Percentiles rank a stretch among this genome's conserved stretches.
Evolutionary conservation across 2,113 vertebrate genomes (phyloP).

Genomic region (Ia io): DNA sequence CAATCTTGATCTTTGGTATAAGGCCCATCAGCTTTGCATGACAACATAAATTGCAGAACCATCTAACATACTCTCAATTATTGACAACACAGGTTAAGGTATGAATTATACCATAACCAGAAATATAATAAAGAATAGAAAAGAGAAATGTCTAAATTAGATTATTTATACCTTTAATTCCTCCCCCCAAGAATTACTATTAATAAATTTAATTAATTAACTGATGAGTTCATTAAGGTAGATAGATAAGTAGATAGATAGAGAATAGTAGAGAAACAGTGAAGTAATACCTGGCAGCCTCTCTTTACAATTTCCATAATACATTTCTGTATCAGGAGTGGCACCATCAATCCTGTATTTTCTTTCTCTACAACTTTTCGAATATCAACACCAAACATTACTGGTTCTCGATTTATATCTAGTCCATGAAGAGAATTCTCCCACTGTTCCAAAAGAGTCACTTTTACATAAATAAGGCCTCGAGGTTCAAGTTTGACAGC

Average conservation of each 20-base stretch:
- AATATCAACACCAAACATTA: conserved; percentile 94
- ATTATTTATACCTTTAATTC: conserved; percentile 18
- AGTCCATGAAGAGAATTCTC: conserved; percentile 92
- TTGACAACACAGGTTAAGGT: not conserved
- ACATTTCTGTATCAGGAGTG: conserved; percentile 95
- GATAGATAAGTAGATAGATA: not conserved
- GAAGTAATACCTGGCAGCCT: conserved; percentile 94
- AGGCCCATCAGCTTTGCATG: not conserved
- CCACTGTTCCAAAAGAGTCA: conserved; percentile 96
- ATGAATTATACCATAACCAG: not conserved
- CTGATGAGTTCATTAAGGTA: not conserved
- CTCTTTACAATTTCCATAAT: conserved; percentile 96
- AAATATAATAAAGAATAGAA: not conserved
- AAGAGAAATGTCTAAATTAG: not conserved
- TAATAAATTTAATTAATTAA: not conserved
- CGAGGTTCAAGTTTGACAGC: conserved; percentile 96
- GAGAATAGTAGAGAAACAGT: not conserved
- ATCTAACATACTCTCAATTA: not conserved
- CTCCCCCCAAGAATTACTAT: conserved; percentile 19
- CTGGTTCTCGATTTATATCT: conserved; percentile 83
- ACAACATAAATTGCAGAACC: not conserved
- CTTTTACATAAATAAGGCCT: conserved; percentile 96
- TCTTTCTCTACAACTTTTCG: conserved; percentile 94
- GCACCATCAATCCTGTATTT: conserved; percentile 90
- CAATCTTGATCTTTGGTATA: not conserved